A percentile compares a stretch with the other conserved stretches of the same genome.
Evolutionary conservation across 2,797 vertebrate genomes (phyloP).

Genomic region (Onychomys torridus): DNA sequence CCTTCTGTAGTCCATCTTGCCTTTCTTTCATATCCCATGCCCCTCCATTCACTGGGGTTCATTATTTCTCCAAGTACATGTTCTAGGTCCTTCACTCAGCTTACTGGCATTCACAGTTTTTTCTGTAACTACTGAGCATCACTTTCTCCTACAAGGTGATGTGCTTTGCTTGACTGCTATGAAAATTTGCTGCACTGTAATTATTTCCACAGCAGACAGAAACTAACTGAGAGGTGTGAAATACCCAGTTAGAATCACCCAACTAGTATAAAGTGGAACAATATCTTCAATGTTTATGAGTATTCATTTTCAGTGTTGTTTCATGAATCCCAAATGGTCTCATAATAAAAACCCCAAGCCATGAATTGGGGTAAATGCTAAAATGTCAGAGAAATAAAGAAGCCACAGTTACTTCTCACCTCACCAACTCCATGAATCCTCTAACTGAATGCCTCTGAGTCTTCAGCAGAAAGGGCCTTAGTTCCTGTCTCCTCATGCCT

Average conservation of each 20-base stretch:
- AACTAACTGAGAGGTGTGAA: background rate
- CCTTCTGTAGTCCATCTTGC: background rate
- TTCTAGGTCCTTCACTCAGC: background rate
- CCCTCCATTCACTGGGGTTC: background rate
- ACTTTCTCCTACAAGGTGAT: background rate
- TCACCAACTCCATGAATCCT: too few species aligned
- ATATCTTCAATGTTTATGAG: background rate
- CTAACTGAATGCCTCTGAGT: too few species aligned
- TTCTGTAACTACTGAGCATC: background rate
- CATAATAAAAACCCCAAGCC: too few species aligned
- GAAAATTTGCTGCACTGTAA: background rate
- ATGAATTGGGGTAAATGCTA: too few species aligned
- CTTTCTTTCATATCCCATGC: background rate
- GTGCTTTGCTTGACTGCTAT: background rate
- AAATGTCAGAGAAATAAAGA: too few species aligned
- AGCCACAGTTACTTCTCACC: too few species aligned
- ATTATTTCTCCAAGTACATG: background rate
- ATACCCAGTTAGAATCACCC: background rate
- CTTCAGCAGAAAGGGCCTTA: too few species aligned
- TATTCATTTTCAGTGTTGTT: background rate
- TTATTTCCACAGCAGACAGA: slow-evolving; percentile 14
- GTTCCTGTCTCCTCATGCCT: too few species aligned
- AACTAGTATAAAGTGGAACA: background rate
- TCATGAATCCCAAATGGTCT: too few species aligned
- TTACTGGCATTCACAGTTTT: background rate